Evolutionary conservation across 2,797 vertebrate genomes (phyloP).

Genomic region (Arrhamphus sclerolepis): DNA sequence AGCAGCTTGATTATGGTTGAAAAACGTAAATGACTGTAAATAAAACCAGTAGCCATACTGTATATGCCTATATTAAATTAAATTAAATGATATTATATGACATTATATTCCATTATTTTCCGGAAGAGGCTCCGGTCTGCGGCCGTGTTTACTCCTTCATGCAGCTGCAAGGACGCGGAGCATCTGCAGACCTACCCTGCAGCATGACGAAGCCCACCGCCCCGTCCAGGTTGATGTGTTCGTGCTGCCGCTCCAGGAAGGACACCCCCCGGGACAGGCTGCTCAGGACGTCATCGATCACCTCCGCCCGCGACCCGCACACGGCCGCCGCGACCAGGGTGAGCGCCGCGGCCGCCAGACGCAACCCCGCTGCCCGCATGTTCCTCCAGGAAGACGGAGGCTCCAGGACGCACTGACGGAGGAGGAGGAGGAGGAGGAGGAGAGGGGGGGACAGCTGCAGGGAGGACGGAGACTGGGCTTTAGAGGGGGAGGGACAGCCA

Average conservation of each 20-base stretch:
- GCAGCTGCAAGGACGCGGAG: too few species aligned
- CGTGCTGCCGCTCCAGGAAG: slow-evolving; percentile 81
- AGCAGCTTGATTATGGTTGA: too few species aligned
- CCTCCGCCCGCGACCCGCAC: slow-evolving; percentile 64
- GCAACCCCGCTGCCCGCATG: slow-evolving; percentile 58
- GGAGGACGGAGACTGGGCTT: not conserved
- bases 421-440: not conserved
- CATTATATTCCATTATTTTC: too few species aligned
- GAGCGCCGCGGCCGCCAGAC: slow-evolving; percentile 48
- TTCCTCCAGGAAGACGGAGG: slow-evolving; percentile 8
- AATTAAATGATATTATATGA: too few species aligned
- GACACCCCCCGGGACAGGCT: slow-evolving; percentile 75
- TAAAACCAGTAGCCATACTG: too few species aligned
- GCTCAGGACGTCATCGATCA: slow-evolving; percentile 81
- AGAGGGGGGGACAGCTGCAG: not conserved
- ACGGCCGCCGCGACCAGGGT: slow-evolving; percentile 54
- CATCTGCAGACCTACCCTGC: slow-evolving; percentile 79
- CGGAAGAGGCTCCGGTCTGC: too few species aligned
- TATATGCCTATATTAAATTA: too few species aligned
- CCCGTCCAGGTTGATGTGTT: slow-evolving; percentile 86
- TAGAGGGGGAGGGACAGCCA: not conserved
- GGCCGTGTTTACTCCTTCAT: too few species aligned
- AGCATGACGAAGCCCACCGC: slow-evolving; percentile 83
- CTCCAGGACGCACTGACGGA: slow-evolving; percentile 10
- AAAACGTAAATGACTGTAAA: too few species aligned